phyloP scores from a whole-genome alignment of 2,113 vertebrate genomes.

The Fulmarus glacialis region DNA sequence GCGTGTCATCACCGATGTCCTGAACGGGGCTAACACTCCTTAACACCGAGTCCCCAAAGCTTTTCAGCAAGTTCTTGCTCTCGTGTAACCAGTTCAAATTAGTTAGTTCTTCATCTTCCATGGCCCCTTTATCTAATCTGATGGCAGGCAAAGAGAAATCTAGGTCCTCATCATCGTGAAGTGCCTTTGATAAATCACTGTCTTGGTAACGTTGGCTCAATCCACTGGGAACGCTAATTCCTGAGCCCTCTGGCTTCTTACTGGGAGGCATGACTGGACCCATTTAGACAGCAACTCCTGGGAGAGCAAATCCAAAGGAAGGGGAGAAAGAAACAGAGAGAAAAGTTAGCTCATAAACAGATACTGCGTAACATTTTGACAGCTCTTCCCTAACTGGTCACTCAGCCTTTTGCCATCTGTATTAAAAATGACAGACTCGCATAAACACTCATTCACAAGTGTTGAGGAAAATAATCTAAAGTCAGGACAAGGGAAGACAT shows the following conservation, averaged over 20 bases:
- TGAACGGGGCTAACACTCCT: conserved; percentile 94
- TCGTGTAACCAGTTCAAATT: conserved; percentile 98
- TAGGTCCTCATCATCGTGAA: conserved; percentile 90
- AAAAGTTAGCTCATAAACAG: conserved; percentile 22
- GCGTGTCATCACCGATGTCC: conserved; percentile 88
- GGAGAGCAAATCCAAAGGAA: conserved; percentile 21
- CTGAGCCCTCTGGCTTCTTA: conserved; percentile 97
- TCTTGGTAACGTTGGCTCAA: conserved; percentile 89
- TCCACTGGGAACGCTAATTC: conserved; percentile 90
- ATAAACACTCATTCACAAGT: neutral
- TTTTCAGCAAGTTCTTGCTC: conserved; percentile 96
- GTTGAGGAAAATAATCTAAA: neutral
- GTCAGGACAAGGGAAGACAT: neutral
- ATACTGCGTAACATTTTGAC: neutral
- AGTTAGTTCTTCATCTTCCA: conserved; percentile 95
- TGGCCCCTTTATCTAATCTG: conserved; percentile 82
- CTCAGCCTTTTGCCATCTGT: neutral
- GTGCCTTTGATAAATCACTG: conserved; percentile 84
- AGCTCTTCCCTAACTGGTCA: neutral
- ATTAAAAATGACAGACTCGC: neutral
- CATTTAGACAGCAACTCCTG: conserved; percentile 92
- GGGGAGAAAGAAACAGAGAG: neutral
- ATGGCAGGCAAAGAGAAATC: conserved; percentile 88
- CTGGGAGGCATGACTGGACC: conserved; percentile 99
- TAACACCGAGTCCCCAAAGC: conserved; percentile 93